Base-by-base conservation (phyloP, 2,113 vertebrate species). In the Lophochroa leadbeateri region DNA sequence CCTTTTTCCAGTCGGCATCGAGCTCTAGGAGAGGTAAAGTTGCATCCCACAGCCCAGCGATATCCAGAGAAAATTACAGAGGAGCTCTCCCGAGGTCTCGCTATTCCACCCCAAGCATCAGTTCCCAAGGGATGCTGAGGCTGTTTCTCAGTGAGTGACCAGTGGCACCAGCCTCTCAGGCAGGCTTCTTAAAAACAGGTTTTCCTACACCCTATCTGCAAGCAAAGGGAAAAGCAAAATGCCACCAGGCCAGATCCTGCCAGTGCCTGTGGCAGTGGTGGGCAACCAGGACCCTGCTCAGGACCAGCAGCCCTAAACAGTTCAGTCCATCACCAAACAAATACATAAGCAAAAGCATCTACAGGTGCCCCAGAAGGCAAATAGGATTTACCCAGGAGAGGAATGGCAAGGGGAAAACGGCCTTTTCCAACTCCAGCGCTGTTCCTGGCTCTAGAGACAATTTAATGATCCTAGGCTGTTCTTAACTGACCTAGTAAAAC, bases 401-500 rank as follows among this genome's bases (percentile, higher is more conserved):
- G 12, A 90, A 13, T 1, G 2, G 60, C 17, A 25, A 58, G 24
- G 24, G 15, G 15, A 43, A 61, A 71, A 37, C 0, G 8, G 28
- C 37, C 65, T 90, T 94, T 90, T 57, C 61, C 29, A 79, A 10
- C 76, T 69, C 47, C 69, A 76, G 52, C 52, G 1, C 57, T 65
- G 47, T 84, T 84, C 33, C 88, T 50, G 77, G 65, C 94, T 96
- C 88, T 39, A 33, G 91, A 95, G 91, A 91, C 86, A 95, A 84
- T 95, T 92, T 82, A 95, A 95, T 96, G 94, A 93, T 94, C 79
- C 57, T 23, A 41, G 92, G 74, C 92, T 96, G 50, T 85, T 97
- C 96, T 89, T 95, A 95, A 95, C 85, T 91, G 92, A 96, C 91
- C 94, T 94, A 72, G 94, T 92, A 79, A 96, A 93, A 93, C 89